Evolutionary conservation across 2,888 invertebrate species (phyloP), one percentile per base, ranked within the genome.

Genomic region (Philonicus albiceps): DNA sequence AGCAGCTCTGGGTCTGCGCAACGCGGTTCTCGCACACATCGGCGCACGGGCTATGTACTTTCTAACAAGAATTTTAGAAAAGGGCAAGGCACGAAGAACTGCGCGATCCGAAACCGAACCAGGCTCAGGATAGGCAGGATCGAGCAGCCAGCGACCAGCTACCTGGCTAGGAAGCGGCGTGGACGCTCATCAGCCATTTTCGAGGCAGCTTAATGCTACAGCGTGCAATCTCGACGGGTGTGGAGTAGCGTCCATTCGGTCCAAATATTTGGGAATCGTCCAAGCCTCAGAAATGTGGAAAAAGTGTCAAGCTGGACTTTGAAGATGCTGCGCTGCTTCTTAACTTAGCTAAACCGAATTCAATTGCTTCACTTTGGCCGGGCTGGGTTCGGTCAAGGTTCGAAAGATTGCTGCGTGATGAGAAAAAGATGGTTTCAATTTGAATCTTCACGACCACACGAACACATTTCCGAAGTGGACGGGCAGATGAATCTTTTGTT

Each of bases 61-160:
- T 81, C 81, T 81, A 81, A 81, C 81, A 81, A 81, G 55, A 81
- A 34, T 81, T 81, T 81, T 81, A 81, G 81, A 81, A 80, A 80
- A 80, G 80, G 81, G 81, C 55, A 81, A 81, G 55, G 27, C 6
- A 40, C 49, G 43, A 55, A 22, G 13, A 43, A 55, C 22, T 13
- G 31, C 13, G 1, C 31, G 81, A 64, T n/a, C 31, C 22, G 8
- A 81, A 64, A 8, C 31, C 22, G 1, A 81, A 22, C 81, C 64
- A 76, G 34, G 31, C 31, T 53, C 31, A 31, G 53, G 80, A 73
- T 80, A 80, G 53, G 49, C 11, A 76, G 40, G 0, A n/a, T n/a
- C n/a, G n/a, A 27, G 43, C 37, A 34, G 40, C 22, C 31, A 6
- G 11, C 27, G 13, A 22, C 76, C 81, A 49, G 43, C 78, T 78